A percentile compares a stretch with the other conserved stretches of the same genome.
Conservation (phyloP, 1,140 invertebrate species). For the Ceratosolen fusciceps region DNA sequence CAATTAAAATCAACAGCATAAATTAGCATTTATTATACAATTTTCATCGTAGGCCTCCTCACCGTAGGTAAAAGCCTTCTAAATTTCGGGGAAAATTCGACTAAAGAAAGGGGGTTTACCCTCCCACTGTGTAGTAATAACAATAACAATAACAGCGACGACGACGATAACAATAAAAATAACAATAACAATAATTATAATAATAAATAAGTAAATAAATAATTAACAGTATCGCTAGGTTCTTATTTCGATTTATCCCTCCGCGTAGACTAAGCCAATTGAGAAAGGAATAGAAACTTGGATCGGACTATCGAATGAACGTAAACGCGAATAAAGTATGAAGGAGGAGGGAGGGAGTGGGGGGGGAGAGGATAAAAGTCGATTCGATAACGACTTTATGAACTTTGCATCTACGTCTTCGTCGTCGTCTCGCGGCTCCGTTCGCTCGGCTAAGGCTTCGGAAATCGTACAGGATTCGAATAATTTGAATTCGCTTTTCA, state of each 20-base stretch:
- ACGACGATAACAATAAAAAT: no score
- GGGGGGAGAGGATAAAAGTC: constrained; percentile 14
- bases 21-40: not conserved
- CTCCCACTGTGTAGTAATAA: no score
- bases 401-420: constrained; percentile 55
- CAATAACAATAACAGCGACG: no score
- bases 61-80: not conserved
- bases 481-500: constrained; percentile 57
- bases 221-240: not conserved
- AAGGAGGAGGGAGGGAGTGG: not conserved
- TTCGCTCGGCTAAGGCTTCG: constrained; percentile 60
- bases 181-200: no score
- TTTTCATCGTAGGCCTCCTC: not conserved
- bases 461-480: constrained; percentile 69
- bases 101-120: not conserved
- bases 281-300: not conserved
- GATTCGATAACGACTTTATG: constrained; percentile 60
- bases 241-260: not conserved
- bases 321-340: not conserved
- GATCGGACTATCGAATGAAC: not conserved
- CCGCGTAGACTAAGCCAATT: not conserved
- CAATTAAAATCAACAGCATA: constrained; percentile 8
- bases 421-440: constrained; percentile 45
- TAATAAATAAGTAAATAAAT: no score
- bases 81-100: not conserved